phyloP scores from a whole-genome alignment of 1,140 invertebrate species.

The Limonius californicus region DNA sequence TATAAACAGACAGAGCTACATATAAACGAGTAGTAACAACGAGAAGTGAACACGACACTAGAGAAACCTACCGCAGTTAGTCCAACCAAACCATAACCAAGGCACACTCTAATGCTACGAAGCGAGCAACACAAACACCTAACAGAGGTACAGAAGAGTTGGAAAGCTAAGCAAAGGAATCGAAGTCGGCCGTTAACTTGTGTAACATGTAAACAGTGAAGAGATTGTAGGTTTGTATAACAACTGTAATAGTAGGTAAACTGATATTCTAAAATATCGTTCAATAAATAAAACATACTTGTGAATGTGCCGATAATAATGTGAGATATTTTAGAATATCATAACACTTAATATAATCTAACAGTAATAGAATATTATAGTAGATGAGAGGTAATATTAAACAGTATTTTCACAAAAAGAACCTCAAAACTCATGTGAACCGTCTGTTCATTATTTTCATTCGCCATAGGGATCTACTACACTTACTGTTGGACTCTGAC shows the following conservation, averaged over 20 bases:
- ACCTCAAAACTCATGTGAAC: no score
- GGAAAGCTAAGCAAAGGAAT: constrained; percentile 26
- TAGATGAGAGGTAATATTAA: no score
- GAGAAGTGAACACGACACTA: constrained; percentile 23
- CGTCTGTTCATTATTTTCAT: no score
- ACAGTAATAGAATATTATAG: no score
- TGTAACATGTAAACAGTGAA: constrained; percentile 23
- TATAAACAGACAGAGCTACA: not conserved
- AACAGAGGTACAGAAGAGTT: constrained; percentile 22
- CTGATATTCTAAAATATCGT: not conserved
- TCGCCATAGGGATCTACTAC: no score
- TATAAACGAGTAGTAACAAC: constrained; percentile 3
- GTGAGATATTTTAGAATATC: not conserved
- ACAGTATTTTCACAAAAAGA: no score
- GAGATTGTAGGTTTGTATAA: constrained; percentile 3
- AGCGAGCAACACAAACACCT: constrained; percentile 26
- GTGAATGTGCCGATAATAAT: not conserved
- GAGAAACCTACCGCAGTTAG: constrained; percentile 21
- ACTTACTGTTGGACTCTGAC: no score
- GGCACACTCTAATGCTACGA: constrained; percentile 19
- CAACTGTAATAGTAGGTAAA: not conserved
- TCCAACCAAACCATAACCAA: not conserved
- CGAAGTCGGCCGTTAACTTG: constrained; percentile 8
- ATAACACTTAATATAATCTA: not conserved
- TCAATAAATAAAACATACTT: not conserved